Percentiles rank a stretch among this genome's conserved stretches.
These are phyloP conservation scores for Uromys caudimaculatus DNA, from an alignment of 2,797 vertebrate species.

Conservation along the genomic window DNA sequence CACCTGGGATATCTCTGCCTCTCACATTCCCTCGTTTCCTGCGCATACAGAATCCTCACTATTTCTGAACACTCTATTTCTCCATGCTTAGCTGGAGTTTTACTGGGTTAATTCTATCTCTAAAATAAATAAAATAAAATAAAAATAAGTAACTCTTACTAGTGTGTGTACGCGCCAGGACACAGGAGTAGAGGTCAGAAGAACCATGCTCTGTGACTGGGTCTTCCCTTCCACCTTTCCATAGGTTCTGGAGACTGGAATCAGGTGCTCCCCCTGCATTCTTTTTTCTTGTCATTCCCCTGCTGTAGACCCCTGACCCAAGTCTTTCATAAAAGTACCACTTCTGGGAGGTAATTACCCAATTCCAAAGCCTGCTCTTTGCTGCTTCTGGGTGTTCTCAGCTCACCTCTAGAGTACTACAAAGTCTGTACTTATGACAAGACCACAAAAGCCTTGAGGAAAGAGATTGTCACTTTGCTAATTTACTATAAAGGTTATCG, in stretches of 20 bases:
- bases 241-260: neutral
- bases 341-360: neutral
- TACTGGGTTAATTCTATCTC: neutral
- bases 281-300: neutral
- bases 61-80: neutral
- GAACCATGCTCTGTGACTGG: neutral
- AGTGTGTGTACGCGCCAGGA: neutral
- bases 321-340: neutral
- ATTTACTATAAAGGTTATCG: slow-evolving; percentile 9
- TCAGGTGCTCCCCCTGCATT: neutral
- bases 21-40: neutral
- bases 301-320: neutral
- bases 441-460: neutral
- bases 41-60: neutral
- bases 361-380: neutral
- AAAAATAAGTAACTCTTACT: neutral
- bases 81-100: neutral
- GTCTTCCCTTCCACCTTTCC: neutral
- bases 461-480: neutral
- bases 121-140: neutral
- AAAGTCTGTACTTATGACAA: neutral
- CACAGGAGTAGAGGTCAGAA: neutral
- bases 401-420: neutral
- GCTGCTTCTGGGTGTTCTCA: neutral
- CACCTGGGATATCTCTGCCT: neutral